Evolutionary conservation across 2,113 vertebrate genomes (phyloP).

Genomic region (Lycaon pictus): DNA sequence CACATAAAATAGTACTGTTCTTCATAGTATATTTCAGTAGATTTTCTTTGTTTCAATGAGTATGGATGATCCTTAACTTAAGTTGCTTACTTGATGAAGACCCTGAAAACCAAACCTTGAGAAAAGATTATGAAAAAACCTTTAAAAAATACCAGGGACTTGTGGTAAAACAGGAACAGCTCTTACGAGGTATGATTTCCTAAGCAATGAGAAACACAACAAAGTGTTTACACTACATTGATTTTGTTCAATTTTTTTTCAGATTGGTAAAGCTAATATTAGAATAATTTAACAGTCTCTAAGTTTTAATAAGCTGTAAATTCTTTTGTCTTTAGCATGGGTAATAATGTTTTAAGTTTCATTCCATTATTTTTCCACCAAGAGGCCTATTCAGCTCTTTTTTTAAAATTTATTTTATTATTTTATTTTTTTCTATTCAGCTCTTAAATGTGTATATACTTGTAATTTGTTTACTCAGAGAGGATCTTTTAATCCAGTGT

Average conservation of each 20-base stretch:
- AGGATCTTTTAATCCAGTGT: not conserved
- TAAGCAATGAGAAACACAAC: not conserved
- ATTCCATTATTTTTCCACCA: not conserved
- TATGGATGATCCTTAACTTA: conserved; percentile 88
- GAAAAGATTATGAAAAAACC: conserved; percentile 96
- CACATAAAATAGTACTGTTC: not conserved
- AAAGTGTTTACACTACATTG: not conserved
- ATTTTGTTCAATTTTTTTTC: conserved; percentile 50
- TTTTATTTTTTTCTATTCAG: not conserved
- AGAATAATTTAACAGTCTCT: conserved; percentile 33
- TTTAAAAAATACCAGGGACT: conserved; percentile 96
- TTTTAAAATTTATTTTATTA: too few species aligned
- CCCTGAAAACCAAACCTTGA: conserved; percentile 92
- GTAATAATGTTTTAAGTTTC: conserved; percentile 46
- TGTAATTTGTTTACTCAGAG: not conserved
- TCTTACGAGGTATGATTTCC: conserved; percentile 92
- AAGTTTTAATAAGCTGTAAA: conserved; percentile 28
- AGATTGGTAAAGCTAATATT: not conserved
- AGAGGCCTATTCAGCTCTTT: not conserved
- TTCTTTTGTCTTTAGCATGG: not conserved
- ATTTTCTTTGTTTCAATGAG: conserved; percentile 32
- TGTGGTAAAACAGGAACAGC: conserved; percentile 96
- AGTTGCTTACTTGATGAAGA: conserved; percentile 92
- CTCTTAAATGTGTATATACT: not conserved
- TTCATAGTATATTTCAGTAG: conserved; percentile 38